Evolutionary conservation across 2,797 vertebrate species (phyloP).

Genomic region (Forpus xanthops): DNA sequence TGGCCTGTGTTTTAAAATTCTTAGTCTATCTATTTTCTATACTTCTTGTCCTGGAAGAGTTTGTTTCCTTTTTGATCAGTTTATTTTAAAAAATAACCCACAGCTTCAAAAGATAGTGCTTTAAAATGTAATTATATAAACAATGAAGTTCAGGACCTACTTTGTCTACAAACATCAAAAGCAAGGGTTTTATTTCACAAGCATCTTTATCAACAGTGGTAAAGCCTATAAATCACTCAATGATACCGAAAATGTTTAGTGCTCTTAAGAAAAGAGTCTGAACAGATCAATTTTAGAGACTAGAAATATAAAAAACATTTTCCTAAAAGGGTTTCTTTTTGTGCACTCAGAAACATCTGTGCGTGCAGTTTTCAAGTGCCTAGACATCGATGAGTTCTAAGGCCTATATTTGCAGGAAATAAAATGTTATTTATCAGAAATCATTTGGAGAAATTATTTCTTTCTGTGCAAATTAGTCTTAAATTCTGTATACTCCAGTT

Average conservation of each 20-base stretch:
- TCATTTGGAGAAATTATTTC: background rate
- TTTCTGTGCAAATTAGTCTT: background rate
- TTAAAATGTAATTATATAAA: conserved; percentile 49
- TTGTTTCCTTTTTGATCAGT: conserved; percentile 42
- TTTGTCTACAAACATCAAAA: conserved; percentile 17
- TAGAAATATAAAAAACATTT: background rate
- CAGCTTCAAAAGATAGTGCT: conserved; percentile 13
- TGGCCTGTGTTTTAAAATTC: background rate
- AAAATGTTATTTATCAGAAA: background rate
- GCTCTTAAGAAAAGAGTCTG: background rate
- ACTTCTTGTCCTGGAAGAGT: background rate
- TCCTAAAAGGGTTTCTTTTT: background rate
- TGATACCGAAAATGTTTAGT: background rate
- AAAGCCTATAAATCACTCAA: conserved; percentile 16
- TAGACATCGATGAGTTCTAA: background rate
- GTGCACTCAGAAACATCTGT: background rate
- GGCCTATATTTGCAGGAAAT: background rate
- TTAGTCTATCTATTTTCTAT: background rate
- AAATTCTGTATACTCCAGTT: background rate
- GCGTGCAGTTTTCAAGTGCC: background rate
- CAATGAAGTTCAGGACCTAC: background rate
- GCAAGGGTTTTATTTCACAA: conserved; percentile 11
- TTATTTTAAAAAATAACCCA: conserved; percentile 51
- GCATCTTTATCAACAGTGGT: background rate
- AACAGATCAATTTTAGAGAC: background rate